Percentiles rank a stretch among this genome's conserved stretches.
phyloP scores from a whole-genome alignment of 2,113 vertebrate genomes.

The Fulica atra region DNA sequence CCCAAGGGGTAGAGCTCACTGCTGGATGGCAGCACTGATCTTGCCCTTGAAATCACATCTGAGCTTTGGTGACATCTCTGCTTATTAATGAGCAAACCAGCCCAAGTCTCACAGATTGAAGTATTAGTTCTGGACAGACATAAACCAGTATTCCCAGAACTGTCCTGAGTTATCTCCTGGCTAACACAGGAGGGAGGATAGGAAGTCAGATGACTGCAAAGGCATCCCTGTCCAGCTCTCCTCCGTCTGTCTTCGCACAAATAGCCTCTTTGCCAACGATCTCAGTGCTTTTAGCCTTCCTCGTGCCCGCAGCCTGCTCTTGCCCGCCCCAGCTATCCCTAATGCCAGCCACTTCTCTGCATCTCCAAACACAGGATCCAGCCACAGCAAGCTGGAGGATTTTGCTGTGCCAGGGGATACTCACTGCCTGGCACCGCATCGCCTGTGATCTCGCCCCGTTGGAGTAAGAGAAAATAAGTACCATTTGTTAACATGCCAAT shows the following conservation, averaged over 20 bases:
- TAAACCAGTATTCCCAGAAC: neutral
- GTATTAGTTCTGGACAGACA: neutral
- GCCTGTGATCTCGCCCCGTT: neutral
- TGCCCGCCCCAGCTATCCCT: neutral
- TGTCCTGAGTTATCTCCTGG: neutral
- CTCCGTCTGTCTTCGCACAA: neutral
- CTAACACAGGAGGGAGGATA: neutral
- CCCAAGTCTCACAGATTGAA: neutral
- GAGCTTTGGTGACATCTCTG: neutral
- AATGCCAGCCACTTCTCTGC: neutral
- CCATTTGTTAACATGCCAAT: slow-evolving; percentile 69
- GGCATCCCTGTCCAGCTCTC: neutral
- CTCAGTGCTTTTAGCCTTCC: neutral
- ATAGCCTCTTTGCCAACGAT: neutral
- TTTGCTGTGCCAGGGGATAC: neutral
- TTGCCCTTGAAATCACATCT: neutral
- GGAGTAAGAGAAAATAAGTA: slow-evolving; percentile 41
- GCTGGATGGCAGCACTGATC: neutral
- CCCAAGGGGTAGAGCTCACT: neutral
- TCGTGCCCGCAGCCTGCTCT: accelerated
- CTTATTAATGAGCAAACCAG: neutral
- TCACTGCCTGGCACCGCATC: neutral
- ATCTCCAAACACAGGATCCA: neutral
- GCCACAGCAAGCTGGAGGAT: neutral
- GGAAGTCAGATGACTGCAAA: neutral